phyloP scores from a whole-genome alignment of 1,140 invertebrate species.

The Asobara japonica region DNA sequence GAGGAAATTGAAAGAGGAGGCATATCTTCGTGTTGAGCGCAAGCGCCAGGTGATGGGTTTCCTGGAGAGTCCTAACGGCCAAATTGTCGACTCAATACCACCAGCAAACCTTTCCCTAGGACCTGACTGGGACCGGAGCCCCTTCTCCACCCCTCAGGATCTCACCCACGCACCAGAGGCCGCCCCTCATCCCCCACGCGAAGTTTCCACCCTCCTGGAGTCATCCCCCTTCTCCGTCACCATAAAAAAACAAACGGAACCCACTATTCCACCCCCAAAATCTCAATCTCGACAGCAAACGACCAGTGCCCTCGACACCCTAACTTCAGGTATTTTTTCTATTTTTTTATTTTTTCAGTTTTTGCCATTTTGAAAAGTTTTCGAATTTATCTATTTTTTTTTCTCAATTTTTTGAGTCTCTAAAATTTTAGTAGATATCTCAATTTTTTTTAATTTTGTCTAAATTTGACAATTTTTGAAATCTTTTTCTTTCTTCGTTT shows the following conservation, averaged over 20 bases:
- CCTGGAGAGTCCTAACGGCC: conserved; percentile 53
- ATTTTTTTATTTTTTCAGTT: no score
- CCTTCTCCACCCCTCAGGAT: background rate
- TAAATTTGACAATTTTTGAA: no score
- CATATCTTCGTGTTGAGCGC: conserved; percentile 74
- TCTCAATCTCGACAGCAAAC: background rate
- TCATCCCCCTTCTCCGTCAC: background rate
- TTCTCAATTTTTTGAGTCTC: no score
- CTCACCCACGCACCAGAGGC: background rate
- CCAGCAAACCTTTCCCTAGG: conserved; percentile 44
- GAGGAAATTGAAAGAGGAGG: conserved; percentile 84
- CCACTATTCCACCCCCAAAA: background rate
- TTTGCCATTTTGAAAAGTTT: no score
- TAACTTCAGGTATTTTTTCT: no score
- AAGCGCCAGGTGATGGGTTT: conserved; percentile 71
- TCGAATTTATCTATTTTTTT: no score
- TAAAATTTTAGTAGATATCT: no score
- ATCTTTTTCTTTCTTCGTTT: no score
- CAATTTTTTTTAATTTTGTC: no score
- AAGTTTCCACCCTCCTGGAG: background rate
- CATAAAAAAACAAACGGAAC: background rate
- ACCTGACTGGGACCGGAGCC: conserved; percentile 51
- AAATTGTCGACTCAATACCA: conserved; percentile 43
- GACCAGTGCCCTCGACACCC: no score
- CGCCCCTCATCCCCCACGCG: background rate